Base-by-base conservation (phyloP, 2,888 invertebrate genomes). In the Polia nebulosa region DNA sequence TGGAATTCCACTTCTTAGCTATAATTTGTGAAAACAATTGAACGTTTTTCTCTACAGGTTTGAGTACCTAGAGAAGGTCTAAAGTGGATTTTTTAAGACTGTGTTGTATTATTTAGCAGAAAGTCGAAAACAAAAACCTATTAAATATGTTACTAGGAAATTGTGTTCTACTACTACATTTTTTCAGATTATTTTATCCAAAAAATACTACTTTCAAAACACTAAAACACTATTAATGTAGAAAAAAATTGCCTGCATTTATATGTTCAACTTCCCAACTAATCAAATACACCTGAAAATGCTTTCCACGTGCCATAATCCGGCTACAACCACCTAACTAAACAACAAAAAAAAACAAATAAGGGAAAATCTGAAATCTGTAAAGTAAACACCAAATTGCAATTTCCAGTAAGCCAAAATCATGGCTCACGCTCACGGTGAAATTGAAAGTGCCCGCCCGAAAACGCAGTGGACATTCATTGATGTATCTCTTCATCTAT, bases 401-500 rank as follows among this genome's bases (percentile, higher is more conserved):
- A 74, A 68, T 74, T 62, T 52, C 49, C 67, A 73, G 72, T 82
- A 83, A 79, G 41, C 73, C 59, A 57, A 85, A 59, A 73, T 84
- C 84, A 80, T 70, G 76, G 83, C 52, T 45, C 60, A 78, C 75
- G 32, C 74, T 76, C 72, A 84, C 53, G 49, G 86, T 88, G 91
- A 94, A 95, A 95, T 89, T 89, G 95, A 95, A 93, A 95, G 95
- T 95, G 94, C 78, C 80, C 78, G 86, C 84, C 87, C 89, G 90
- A 91, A 92, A 89, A 88, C 89, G 87, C 86, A 83, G 90, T 89
- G 92, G 90, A 91, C 90, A 91, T 87, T 87, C 93, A 92, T 91
- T 92, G 94, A 93, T 91, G 91, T 91, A 92, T 91, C 88, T 88
- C 88, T 90, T 90, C 90, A 91, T 92, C 93, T 95, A 94, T 94